Evolutionary conservation across 2,888 invertebrate genomes (phyloP).

Genomic region (Cheilosia scutellata): DNA sequence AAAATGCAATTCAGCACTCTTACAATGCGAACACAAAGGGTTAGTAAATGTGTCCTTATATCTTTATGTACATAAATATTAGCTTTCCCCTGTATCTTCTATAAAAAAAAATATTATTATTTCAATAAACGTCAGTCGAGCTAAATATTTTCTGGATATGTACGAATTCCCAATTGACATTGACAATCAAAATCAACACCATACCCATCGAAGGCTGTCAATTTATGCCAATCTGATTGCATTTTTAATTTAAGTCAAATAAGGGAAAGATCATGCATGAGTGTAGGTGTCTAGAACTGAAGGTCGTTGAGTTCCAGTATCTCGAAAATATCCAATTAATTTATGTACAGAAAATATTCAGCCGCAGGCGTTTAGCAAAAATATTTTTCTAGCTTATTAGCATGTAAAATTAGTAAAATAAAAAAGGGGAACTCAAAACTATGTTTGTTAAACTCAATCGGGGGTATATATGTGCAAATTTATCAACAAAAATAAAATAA

Average conservation of each 20-base stretch:
- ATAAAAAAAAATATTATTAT: slow-evolving; percentile 3
- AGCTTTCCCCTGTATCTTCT: background rate
- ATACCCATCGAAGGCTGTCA: slow-evolving; percentile 9
- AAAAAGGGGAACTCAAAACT: slow-evolving; percentile 17
- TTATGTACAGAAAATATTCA: slow-evolving; percentile 21
- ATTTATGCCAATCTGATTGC: slow-evolving; percentile 68
- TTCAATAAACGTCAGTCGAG: slow-evolving; percentile 6
- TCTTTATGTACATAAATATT: slow-evolving; percentile 20
- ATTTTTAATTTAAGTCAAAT: slow-evolving; percentile 66
- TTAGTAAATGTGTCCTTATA: slow-evolving; percentile 34
- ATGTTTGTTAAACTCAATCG: slow-evolving; percentile 63
- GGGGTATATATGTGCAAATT: slow-evolving; percentile 79
- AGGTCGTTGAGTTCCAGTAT: background rate
- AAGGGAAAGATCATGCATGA: slow-evolving; percentile 51
- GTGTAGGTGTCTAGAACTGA: background rate
- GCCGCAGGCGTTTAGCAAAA: slow-evolving; percentile 29
- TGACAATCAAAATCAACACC: too few species aligned
- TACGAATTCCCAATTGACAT: background rate
- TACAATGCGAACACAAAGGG: slow-evolving; percentile 29
- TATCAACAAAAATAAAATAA: slow-evolving; percentile 11
- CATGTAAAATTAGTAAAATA: slow-evolving; percentile 11
- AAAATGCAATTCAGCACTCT: slow-evolving; percentile 52
- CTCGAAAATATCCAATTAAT: background rate
- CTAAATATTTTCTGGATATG: slow-evolving; percentile 12
- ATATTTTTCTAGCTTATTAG: slow-evolving; percentile 35